Evolutionary conservation across 2,113 vertebrate genomes (phyloP).

Genomic region (Rissa tridactyla): DNA sequence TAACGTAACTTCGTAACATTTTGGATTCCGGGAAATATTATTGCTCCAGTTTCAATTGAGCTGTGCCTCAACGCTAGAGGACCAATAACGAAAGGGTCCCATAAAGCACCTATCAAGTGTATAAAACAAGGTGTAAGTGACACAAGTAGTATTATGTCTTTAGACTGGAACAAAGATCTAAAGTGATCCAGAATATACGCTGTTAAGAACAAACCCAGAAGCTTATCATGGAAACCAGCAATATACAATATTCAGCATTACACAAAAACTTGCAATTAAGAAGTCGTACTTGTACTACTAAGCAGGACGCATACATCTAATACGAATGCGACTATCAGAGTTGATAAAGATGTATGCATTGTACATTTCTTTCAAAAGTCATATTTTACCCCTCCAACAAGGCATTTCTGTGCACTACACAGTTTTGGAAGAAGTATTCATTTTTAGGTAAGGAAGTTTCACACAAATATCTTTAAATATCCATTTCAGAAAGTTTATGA

Average conservation of each 20-base stretch:
- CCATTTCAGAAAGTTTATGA: constrained; percentile 23
- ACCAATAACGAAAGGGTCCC: background rate
- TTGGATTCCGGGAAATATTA: constrained; percentile 26
- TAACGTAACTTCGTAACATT: background rate
- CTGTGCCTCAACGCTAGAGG: constrained; percentile 32
- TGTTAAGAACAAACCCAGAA: constrained; percentile 31
- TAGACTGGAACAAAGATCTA: background rate
- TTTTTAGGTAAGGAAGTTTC: constrained; percentile 9
- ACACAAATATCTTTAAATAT: constrained; percentile 28
- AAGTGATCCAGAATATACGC: constrained; percentile 4
- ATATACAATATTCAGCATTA: constrained; percentile 43
- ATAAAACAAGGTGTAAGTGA: constrained; percentile 30
- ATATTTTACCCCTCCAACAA: background rate
- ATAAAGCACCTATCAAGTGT: constrained; percentile 41
- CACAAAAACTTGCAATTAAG: constrained; percentile 34
- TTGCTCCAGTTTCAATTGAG: constrained; percentile 39
- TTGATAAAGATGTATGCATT: constrained; percentile 7
- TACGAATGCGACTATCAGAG: background rate
- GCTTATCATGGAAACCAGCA: background rate
- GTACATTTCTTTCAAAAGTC: background rate
- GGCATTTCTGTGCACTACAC: constrained; percentile 35
- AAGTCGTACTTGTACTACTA: constrained; percentile 23
- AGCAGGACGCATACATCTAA: constrained; percentile 49
- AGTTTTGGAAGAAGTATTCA: background rate
- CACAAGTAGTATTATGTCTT: background rate